Percentiles rank a stretch among this genome's conserved stretches.
Evolutionary conservation across 2,797 vertebrate genomes (phyloP).

Genomic region (Sebastes minor): DNA sequence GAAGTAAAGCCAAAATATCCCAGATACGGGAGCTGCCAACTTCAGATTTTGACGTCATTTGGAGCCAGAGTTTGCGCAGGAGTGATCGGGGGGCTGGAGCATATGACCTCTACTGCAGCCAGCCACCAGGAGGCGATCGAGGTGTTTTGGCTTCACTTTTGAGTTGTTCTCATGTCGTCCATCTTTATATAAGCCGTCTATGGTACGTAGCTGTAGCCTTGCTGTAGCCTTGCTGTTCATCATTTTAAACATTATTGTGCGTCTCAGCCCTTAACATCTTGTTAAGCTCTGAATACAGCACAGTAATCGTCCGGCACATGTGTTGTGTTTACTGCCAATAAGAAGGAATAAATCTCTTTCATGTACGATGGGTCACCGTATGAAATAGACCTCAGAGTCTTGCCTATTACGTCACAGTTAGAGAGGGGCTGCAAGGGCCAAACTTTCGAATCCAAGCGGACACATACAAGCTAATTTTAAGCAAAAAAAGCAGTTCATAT

Average conservation of each 20-base stretch:
- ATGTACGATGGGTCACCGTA: not conserved
- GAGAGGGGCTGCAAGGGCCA: not conserved
- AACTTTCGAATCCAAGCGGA: not conserved
- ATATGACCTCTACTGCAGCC: too few relatives aligned
- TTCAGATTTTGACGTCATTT: too few relatives aligned
- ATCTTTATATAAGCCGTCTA: too few relatives aligned
- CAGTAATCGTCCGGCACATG: not conserved
- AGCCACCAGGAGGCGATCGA: too few relatives aligned
- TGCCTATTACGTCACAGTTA: not conserved
- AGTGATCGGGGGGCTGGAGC: too few relatives aligned
- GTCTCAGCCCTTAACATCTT: not conserved
- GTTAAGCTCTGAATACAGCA: not conserved
- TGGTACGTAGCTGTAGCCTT: not conserved
- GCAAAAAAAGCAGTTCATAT: not conserved
- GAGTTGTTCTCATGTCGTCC: too few relatives aligned
- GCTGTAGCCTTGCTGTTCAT: not conserved
- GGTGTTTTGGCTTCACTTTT: too few relatives aligned
- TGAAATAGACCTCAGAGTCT: not conserved
- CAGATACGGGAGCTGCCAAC: too few relatives aligned
- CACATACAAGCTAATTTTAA: not conserved
- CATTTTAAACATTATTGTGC: not conserved
- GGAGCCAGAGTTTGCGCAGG: too few relatives aligned
- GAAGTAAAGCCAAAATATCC: too few relatives aligned
- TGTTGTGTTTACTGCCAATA: not conserved
- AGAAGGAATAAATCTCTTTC: not conserved